These are phyloP conservation scores for Drosophila bocki DNA, from an alignment of 1,140 invertebrate genomes.

Conservation along the genomic window DNA sequence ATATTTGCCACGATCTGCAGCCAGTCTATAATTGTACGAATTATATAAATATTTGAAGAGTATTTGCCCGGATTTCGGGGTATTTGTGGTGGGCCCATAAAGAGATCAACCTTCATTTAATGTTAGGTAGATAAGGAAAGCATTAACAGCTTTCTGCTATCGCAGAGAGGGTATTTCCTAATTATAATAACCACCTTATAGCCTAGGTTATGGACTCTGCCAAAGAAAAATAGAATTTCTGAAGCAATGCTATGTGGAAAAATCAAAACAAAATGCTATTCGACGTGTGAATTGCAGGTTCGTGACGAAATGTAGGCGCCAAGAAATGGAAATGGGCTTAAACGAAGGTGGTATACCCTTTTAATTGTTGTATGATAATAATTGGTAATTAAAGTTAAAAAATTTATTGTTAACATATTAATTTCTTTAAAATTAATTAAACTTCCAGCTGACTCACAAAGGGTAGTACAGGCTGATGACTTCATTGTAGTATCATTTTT, in stretches of 20 bases:
- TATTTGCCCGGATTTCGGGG: conserved; percentile 31
- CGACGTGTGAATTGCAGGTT: conserved; percentile 62
- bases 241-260: conserved; percentile 10
- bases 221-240: conserved; percentile 4
- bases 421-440: background rate
- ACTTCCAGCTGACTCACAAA: background rate
- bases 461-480: background rate
- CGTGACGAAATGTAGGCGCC: conserved; percentile 40
- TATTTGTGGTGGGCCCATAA: conserved; percentile 27
- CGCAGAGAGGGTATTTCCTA: conserved; percentile 11
- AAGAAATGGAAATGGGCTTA: background rate
- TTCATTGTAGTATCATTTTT: background rate
- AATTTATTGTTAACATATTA: background rate
- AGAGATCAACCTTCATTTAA: conserved; percentile 62
- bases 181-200: background rate
- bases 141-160: background rate
- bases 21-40: conserved; percentile 70
- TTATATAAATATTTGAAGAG: conserved; percentile 76
- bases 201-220: conserved; percentile 10
- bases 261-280: conserved; percentile 50
- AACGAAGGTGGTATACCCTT: background rate
- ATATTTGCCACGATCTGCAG: conserved; percentile 58
- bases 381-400: background rate
- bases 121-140: conserved; percentile 53
- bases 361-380: background rate